Evolutionary conservation across 2,797 vertebrate species (phyloP), one percentile per base, ranked within the genome.

Genomic region (Champsocephalus gunnari): DNA sequence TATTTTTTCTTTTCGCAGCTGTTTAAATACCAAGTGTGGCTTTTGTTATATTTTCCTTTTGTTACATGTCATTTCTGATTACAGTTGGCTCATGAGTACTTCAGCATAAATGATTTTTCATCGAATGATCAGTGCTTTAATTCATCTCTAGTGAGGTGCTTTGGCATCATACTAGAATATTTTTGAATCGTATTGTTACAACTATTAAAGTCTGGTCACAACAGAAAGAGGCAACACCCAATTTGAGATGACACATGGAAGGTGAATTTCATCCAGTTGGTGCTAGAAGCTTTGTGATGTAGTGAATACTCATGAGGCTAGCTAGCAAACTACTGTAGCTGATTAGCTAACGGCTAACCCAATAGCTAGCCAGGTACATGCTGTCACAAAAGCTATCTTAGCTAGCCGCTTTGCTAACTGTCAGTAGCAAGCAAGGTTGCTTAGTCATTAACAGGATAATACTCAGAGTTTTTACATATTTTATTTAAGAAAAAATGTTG

Each of bases 81-180:
- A 77, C 11, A 16, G 56, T 55, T 75, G 71, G 45, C 53, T 67
- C 53, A 70, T 50, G 43, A 75, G 6, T 47, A 67, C 60, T 70
- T 79, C 3, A 24, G 14, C 66, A 58, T 79, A 81, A 81, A 73
- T 82, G 62, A 59, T 86, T 84, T 80, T 73, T 72, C 45, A 49
- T 72, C 48, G 45, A 75, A 73, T 24, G 14, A 77, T 63, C 7
- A 56, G 11, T 56, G 45, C 24, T 61, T 80, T 49, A 65, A 24
- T 71, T 80, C 32, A 53, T 81, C 55, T 65, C 57, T 41, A 17
- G 17, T 54, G 62, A 62, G 69, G 11, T 32, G 41, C 45, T 43
- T 9, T 75, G 5, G 51, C 56, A 73, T 65, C 53, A 45, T 70
- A 3, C 55, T 45, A 34, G 43, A 59, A 11, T 45, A 14, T 60